Evolutionary conservation across 2,888 invertebrate genomes (phyloP).

Genomic region (Ormyrus thymus): DNA sequence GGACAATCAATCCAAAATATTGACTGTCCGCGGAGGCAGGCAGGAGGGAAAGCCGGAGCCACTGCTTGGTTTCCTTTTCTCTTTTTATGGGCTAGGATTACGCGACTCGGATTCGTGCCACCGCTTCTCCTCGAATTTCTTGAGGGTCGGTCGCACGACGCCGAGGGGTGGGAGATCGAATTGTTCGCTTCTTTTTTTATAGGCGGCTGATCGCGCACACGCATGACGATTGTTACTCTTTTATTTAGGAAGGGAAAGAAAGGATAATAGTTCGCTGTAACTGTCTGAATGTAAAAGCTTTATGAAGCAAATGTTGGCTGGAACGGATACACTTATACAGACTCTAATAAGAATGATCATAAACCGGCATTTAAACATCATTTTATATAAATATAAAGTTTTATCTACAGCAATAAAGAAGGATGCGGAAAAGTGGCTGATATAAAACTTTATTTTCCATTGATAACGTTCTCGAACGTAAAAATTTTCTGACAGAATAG

Average conservation of each 20-base stretch:
- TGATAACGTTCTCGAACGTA: no score
- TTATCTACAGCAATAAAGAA: no score
- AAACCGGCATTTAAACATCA: no score
- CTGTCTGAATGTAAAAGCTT: no score
- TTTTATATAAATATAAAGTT: no score
- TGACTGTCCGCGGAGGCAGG: constrained; percentile 53
- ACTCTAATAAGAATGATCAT: no score
- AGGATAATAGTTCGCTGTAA: no score
- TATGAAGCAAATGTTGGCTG: no score
- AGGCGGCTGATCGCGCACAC: constrained; percentile 3
- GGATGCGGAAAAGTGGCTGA: no score
- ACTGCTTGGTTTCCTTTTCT: constrained; percentile 36
- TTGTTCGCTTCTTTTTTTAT: constrained; percentile 26
- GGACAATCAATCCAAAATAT: constrained; percentile 72
- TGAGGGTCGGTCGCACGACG: constrained; percentile 14
- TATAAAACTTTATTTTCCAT: no score
- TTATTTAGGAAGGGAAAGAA: background rate
- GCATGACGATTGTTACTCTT: constrained; percentile 25
- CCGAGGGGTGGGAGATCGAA: background rate
- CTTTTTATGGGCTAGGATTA: constrained; percentile 45
- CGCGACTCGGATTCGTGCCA: constrained; percentile 26
- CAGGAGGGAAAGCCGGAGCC: background rate
- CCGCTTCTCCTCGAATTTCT: constrained; percentile 47
- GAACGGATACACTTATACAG: no score
- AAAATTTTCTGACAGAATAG: no score